Evolutionary conservation across 2,888 invertebrate genomes (phyloP).

Genomic region (Drosophila demipolita): DNA sequence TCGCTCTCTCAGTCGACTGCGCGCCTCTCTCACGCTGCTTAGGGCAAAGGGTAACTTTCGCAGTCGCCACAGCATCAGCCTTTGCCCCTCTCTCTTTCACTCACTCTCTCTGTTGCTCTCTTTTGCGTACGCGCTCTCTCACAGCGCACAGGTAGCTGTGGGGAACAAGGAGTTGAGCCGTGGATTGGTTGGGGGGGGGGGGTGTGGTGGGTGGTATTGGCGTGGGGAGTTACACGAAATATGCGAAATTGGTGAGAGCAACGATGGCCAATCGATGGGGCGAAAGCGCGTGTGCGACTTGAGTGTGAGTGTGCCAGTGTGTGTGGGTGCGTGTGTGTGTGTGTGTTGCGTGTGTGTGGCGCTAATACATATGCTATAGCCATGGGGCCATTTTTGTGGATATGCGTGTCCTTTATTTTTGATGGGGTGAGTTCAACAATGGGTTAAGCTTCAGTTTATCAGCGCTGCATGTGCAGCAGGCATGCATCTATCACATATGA

Average conservation of each 20-base stretch:
- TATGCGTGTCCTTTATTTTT: constrained; percentile 28
- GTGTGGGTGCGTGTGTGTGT: constrained; percentile 20
- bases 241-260: constrained; percentile 69
- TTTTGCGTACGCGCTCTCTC: constrained; percentile 18
- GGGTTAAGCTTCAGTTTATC: constrained; percentile 62
- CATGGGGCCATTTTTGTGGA: constrained; percentile 42
- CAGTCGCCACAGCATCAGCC: constrained; percentile 10
- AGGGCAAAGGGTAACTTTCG: constrained; percentile 42
- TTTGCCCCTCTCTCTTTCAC: constrained; percentile 22
- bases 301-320: constrained; percentile 39
- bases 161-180: not conserved
- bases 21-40: constrained; percentile 5
- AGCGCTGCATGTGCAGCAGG: constrained; percentile 23
- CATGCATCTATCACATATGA: constrained; percentile 28
- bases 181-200: not conserved
- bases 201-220: not conserved
- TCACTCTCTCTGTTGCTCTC: constrained; percentile 2
- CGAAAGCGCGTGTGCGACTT: constrained; percentile 77
- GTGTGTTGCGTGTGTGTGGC: constrained; percentile 40
- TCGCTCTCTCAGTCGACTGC: constrained; percentile 8
- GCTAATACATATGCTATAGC: constrained; percentile 70
- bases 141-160: constrained; percentile 4
- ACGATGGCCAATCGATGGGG: constrained; percentile 75
- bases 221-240: constrained; percentile 31
- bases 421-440: constrained; percentile 35